Evolutionary conservation across 1,140 invertebrate species (phyloP).

Genomic region (Bemisia tabaci): DNA sequence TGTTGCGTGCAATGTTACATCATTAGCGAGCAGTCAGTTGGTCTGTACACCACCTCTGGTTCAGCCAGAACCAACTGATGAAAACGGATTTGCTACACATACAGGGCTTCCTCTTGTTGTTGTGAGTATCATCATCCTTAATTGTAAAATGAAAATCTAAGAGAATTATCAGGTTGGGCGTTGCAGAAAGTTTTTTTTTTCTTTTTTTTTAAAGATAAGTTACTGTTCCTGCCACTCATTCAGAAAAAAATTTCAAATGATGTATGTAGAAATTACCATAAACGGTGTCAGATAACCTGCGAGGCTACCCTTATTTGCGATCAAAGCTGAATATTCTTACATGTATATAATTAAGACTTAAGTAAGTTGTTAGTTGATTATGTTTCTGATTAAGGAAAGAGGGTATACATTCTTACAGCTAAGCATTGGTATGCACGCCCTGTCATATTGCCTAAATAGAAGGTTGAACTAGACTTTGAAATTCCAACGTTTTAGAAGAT

Average conservation of each 20-base stretch:
- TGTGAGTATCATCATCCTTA: conserved; percentile 39
- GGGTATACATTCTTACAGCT: no score
- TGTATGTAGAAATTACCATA: no score
- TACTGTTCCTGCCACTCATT: background rate
- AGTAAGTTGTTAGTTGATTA: no score
- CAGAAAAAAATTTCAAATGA: background rate
- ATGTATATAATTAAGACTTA: no score
- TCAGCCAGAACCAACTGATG: conserved; percentile 75
- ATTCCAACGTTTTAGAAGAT: no score
- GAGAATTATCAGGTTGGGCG: background rate
- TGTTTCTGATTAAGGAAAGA: no score
- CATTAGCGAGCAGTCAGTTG: conserved; percentile 71
- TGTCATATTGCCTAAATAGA: no score
- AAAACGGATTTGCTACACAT: conserved; percentile 61
- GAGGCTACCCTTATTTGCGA: no score
- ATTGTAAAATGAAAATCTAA: background rate
- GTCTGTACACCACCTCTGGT: conserved; percentile 78
- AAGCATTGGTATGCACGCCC: no score
- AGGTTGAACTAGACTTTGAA: no score
- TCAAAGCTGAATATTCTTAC: no score
- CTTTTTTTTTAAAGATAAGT: background rate
- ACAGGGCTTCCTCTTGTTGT: conserved; percentile 72
- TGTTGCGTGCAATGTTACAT: conserved; percentile 80
- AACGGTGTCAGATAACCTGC: no score
- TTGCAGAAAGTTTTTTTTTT: background rate